Percentiles rank a stretch among this genome's conserved stretches.
Evolutionary conservation across 2,797 vertebrate species (phyloP).

Genomic region (Capromys pilorides): DNA sequence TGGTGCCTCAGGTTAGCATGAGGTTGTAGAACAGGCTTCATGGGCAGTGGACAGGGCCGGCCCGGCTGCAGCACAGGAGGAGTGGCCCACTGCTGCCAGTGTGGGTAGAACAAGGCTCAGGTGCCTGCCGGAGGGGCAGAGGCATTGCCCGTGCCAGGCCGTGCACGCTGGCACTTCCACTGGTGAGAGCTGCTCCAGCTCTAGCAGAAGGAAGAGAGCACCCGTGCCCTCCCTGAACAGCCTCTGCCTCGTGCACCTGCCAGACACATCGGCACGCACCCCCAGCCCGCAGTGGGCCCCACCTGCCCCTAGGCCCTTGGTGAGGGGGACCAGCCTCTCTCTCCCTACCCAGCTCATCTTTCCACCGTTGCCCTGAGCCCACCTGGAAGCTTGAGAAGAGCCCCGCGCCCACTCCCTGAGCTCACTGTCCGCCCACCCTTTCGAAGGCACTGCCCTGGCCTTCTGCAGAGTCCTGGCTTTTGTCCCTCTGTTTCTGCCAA

Average conservation of each 20-base stretch:
- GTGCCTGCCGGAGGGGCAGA: neutral
- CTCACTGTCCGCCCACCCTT: accelerated
- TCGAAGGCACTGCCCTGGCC: neutral
- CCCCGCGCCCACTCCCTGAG: neutral
- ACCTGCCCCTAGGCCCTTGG: neutral
- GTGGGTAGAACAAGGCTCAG: accelerated
- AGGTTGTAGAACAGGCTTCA: neutral
- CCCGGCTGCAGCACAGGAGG: accelerated
- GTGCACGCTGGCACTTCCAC: too few species aligned
- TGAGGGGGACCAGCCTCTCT: neutral
- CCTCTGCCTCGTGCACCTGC: accelerated
- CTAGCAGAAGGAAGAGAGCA: neutral
- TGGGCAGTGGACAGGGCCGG: accelerated
- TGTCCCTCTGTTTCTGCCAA: neutral
- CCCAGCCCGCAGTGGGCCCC: neutral
- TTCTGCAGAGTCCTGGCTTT: neutral
- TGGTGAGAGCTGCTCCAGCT: accelerated
- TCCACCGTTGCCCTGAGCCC: accelerated
- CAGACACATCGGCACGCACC: accelerated
- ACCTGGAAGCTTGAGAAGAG: neutral
- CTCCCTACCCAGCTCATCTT: neutral
- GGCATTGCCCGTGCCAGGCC: accelerated
- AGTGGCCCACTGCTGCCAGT: neutral
- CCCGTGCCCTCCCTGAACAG: neutral
- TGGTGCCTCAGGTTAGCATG: accelerated